Evolutionary conservation across 2,797 vertebrate genomes (phyloP), one percentile per base, ranked within the genome.

Genomic region (Neosilurus hyrtlii): DNA sequence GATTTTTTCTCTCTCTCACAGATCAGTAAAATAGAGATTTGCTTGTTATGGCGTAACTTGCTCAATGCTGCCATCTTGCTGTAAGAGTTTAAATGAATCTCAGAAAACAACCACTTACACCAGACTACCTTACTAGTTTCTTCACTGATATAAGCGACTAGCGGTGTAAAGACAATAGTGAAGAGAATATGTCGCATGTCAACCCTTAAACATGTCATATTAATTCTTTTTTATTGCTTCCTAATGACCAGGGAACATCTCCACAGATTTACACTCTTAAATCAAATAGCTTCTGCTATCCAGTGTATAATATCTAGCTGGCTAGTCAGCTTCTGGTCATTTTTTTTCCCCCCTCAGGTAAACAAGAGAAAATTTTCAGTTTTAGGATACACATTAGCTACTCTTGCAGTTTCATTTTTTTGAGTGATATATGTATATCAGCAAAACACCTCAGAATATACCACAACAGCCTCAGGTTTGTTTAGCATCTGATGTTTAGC

Each of bases 61-160:
- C 92, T 94, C 94, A 89, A 93, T 90, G 91, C 91, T 94, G 92
- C 93, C 93, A 93, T 93, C 94, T 94, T 20, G 62, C 57, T 76
- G 84, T 75, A 83, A 85, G 80, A 61, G 77, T 51, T 83, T 81
- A 7, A 88, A 86, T 80, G 70, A 16, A 26, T 26, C 68, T 56
- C 16, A 87, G 49, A 74, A 49, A 62, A 22, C 24, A 24, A 12
- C 57, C 57, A 24, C 37, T 63, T 62, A 77, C 59, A 51, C 14
- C 59, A 63, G 75, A 78, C 63, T 78, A 63, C 59, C n/a, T 78
- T 16, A 24, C 59, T 16, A 16, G 1, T 24, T 24, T 62, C 30
- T 18, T 63, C 37, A 57, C 12, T 0, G 12, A 18, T 77, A 35
- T 43, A 62, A 74, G 72, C 49, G 12, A 52, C 18, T 35, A 35